Percentiles rank a stretch among this genome's conserved stretches.
These are phyloP conservation scores for Stichodactyla helianthus DNA, from an alignment of 64 coral and sea anemone genomes.

Conservation along the genomic window DNA sequence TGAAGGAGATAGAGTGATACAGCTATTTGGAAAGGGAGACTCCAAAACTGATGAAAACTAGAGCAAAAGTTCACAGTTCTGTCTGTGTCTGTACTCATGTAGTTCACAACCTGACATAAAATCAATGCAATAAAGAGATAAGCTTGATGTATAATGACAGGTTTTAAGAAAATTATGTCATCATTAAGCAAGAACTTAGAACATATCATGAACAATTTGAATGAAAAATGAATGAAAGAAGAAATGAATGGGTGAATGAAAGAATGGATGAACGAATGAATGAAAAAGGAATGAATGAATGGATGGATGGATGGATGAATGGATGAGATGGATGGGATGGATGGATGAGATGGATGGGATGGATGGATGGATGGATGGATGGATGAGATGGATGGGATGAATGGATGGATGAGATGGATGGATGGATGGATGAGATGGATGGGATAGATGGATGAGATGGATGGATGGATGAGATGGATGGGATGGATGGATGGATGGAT, in stretches of 20 bases:
- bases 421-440: background rate
- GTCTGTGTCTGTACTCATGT: constrained; percentile 99
- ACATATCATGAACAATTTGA: no score
- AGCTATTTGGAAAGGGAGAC: constrained; percentile 91
- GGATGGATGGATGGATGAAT: no score
- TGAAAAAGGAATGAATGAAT: no score
- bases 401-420: background rate
- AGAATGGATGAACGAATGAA: no score
- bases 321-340: no score
- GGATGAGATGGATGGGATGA: background rate
- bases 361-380: background rate
- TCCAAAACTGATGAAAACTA: constrained; percentile 99
- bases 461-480: no score
- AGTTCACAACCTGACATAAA: constrained; percentile 81
- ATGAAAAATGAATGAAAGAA: background rate
- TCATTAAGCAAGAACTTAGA: background rate
- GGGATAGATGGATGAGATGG: no score
- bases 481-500: no score
- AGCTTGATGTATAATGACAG: background rate
- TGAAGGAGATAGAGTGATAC: constrained; percentile 86
- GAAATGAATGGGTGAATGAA: no score
- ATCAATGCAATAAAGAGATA: background rate
- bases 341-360: background rate
- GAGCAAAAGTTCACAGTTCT: constrained; percentile 88
- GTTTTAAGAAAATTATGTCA: background rate